phyloP scores from a whole-genome alignment of 2,797 vertebrate species.

The Columba guinea region DNA sequence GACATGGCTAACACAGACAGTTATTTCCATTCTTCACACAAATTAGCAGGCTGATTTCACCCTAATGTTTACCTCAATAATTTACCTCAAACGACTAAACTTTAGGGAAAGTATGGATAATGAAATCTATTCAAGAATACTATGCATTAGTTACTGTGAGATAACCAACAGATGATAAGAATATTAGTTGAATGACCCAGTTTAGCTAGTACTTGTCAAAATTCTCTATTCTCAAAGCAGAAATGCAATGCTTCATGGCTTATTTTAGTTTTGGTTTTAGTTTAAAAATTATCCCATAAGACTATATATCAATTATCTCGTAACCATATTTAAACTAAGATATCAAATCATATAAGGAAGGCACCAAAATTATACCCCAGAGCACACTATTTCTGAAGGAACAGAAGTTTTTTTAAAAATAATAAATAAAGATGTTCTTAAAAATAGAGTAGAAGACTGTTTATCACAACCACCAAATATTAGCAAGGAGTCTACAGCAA shows the following conservation, averaged over 20 bases:
- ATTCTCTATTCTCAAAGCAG: background rate
- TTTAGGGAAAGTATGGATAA: background rate
- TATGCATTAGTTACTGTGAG: background rate
- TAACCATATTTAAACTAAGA: background rate
- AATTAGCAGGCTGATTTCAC: background rate
- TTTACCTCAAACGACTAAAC: background rate
- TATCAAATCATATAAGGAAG: background rate
- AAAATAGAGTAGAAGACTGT: background rate
- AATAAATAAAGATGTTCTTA: accelerated
- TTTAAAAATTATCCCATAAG: background rate
- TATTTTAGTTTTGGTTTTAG: background rate
- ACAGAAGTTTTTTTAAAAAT: background rate
- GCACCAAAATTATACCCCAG: background rate
- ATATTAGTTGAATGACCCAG: background rate
- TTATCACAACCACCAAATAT: background rate
- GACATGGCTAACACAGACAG: background rate
- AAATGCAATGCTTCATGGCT: background rate
- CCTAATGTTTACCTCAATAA: background rate
- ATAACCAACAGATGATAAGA: background rate
- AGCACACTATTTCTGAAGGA: background rate
- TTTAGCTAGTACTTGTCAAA: background rate
- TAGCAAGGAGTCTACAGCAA: background rate
- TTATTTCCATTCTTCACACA: background rate
- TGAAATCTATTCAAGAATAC: background rate
- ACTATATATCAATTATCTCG: background rate